A percentile compares a stretch with the other conserved stretches of the same genome.
phyloP scores from a whole-genome alignment of 1,140 invertebrate species.

The Ceratosolen fusciceps region DNA sequence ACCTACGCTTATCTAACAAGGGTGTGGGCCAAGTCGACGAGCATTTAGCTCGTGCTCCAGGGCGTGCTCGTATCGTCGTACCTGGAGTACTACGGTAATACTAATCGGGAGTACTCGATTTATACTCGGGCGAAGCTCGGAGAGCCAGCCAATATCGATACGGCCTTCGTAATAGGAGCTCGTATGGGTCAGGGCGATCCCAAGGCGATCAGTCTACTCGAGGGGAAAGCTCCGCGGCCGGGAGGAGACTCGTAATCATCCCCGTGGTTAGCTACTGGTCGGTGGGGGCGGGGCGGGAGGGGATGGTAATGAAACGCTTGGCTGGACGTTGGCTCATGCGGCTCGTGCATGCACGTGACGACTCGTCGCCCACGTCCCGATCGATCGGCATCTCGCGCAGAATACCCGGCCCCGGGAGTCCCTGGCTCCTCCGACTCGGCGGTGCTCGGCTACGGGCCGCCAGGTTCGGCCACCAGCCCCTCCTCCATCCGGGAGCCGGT shows the following conservation, averaged over 20 bases:
- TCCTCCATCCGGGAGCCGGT: too few species aligned
- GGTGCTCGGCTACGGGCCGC: neutral
- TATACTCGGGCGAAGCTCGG: too few species aligned
- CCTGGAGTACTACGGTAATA: too few species aligned
- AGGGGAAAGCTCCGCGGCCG: neutral
- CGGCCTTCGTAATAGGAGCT: neutral
- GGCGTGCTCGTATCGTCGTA: too few species aligned
- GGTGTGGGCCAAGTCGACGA: too few species aligned
- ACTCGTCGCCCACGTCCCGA: conserved; percentile 27
- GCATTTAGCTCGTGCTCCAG: too few species aligned
- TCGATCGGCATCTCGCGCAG: conserved; percentile 15
- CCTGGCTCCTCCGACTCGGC: neutral
- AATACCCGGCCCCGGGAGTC: too few species aligned
- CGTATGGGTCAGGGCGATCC: neutral
- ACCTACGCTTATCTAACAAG: too few species aligned
- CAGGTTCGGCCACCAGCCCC: neutral
- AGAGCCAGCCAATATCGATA: neutral
- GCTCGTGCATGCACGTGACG: conserved; percentile 21
- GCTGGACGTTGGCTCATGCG: neutral
- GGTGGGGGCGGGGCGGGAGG: too few species aligned
- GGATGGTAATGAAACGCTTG: conserved; percentile 67
- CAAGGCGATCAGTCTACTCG: neutral
- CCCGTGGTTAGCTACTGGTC: conserved; percentile 67
- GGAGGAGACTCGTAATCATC: conserved; percentile 69
- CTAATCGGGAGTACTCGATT: too few species aligned